Base-by-base conservation (phyloP, 2,113 vertebrate species). In the Rhegmatorhina hoffmannsi region DNA sequence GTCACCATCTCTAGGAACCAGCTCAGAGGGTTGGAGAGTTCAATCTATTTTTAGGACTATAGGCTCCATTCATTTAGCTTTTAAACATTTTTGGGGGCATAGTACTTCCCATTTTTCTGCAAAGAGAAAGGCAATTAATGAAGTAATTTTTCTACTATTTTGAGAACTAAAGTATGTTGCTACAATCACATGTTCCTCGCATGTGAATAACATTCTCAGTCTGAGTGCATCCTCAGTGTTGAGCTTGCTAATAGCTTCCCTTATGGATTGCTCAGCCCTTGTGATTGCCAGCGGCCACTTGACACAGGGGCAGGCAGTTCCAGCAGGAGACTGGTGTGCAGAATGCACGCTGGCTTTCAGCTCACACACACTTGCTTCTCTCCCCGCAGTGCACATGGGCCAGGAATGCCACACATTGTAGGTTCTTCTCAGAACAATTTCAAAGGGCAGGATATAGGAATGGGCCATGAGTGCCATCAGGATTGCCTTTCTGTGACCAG, bases 401-500 rank as follows among this genome's bases (percentile, higher is more conserved):
- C 17, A 19, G 46, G 38, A 18, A 11, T 52, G 63, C 68, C 52
- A 26, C 24, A 36, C 34, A 2, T 4, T 12, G 12, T 18, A 20
- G 28, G 13, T 24, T 55, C 36, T 76, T 46, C 40, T 13, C 44
- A 9, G 31, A 21, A 9, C 1, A 5, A 26, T 67, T 67, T 74
- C 29, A 29, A 46, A 70, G 40, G 16, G 23, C 29, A 21, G 36
- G 55, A 25, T 58, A 62, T 23, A 15, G 17, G 31, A 72, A 47
- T 5, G 13, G 17, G n/a, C 43, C 2, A 0, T 1, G 10, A 59
- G 38, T 25, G 72, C 38, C 0, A 0, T 55, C 0, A 0, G 0
- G 0, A 46, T 72, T 23, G 2, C 59, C 18, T 7, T 75, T 69
- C 62, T 46, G 19, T 38, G 0, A 0, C 28, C 21, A 38, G 17